Base-by-base conservation (phyloP, 53 echinoderm and acorn worm species). In the Luidia sarsii region DNA sequence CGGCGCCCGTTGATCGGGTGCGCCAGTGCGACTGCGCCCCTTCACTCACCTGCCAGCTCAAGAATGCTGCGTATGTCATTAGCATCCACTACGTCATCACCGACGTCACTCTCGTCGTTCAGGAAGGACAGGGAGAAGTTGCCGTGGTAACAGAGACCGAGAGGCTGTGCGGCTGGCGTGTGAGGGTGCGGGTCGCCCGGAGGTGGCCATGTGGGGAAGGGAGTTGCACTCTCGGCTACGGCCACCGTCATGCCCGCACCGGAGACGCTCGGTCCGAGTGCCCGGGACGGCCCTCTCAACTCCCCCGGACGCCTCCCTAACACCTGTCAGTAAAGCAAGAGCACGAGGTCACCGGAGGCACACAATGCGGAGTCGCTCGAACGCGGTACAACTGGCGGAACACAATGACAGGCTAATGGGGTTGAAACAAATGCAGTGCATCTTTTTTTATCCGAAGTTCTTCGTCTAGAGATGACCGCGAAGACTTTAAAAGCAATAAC, bases 111-210 rank as follows among this genome's bases (percentile, higher is more conserved):
- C 41, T 28, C 77, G 77, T 59, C 59, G 77, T 77, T 61, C 48
- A 77, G 30, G 77, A 77, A 59, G 60, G 77, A 59, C 77, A 77
- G 43, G 57, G 77, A 77, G n/a, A 77, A 77, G 77, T 77, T 77
- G 77, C 60, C 77, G 37, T 77, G 77, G 77, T 77, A 77, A 77
- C 77, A 55, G 35, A 72, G 72, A 55, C 72, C 35, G 77, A 77
- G 59, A 2, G 77, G 61, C 48, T 77, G 72, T 33, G 30, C 61
- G 60, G 77, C 77, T 60, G 24, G 24, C 31, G 77, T 77, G 18
- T 60, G 77, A 54, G 61, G 77, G 39, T 23, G 41, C 29, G 77
- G 77, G 77, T 77, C 77, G 60, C 60, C 15, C 16, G 77, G 77
- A 28, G 77, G 77, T 28, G 60, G 77, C 77, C 77, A 77, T 61